phyloP scores from a whole-genome alignment of 2,113 vertebrate species.

The Asarcornis scutulata region DNA sequence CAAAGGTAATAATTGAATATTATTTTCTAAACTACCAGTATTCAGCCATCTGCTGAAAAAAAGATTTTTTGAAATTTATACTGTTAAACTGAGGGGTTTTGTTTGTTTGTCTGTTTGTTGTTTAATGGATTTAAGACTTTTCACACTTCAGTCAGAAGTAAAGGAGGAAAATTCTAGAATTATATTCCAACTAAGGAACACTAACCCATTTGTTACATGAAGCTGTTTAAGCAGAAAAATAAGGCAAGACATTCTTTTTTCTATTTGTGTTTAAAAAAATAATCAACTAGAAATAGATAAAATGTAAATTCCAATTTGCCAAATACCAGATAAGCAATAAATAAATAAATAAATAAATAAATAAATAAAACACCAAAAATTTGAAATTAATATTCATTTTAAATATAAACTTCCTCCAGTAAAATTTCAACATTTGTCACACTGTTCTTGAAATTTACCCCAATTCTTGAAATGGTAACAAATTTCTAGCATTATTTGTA shows the following conservation, averaged over 20 bases:
- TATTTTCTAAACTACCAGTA: background rate
- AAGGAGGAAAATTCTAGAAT: background rate
- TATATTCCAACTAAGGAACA: background rate
- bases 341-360: no score
- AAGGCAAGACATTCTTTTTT: background rate
- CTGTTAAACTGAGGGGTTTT: background rate
- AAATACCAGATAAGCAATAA: background rate
- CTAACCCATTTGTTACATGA: background rate
- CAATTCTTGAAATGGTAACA: background rate
- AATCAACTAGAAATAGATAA: background rate
- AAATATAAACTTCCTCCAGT: background rate
- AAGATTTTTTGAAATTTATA: background rate
- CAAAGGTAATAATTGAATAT: background rate
- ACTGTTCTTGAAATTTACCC: background rate
- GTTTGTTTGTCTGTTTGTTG: background rate
- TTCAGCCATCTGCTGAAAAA: background rate
- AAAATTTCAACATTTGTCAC: background rate
- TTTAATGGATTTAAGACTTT: background rate
- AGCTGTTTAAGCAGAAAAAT: background rate
- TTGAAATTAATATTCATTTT: background rate
- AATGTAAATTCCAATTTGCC: background rate
- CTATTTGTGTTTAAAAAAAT: background rate
- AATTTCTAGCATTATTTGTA: fast-evolving
- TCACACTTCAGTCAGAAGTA: background rate
- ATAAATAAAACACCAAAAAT: background rate